Base-by-base conservation (phyloP, 1,140 invertebrate genomes). In the Euura lappo region DNA sequence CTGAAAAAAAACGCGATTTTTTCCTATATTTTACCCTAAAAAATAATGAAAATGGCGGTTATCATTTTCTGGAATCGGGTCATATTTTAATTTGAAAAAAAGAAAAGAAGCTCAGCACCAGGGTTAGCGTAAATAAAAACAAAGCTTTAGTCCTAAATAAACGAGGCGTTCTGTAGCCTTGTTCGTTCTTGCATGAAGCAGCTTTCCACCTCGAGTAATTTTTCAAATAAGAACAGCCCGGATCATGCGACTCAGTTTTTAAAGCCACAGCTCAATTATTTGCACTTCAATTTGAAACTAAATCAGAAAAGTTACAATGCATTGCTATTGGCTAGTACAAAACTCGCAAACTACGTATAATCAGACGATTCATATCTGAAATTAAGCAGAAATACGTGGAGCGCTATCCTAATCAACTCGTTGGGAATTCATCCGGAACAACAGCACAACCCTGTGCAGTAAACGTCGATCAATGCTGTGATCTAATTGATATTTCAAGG, bases 71-170 rank as follows among this genome's bases (percentile, higher is more conserved):
- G 28, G 28, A 28, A 28, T 28, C 28, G 1, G 51, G 51, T 60
- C 51, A 60, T 60, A 60, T 60, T 60, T 60, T 6, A 60, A 60
- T 28, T 28, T 28, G 28, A 28, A 28, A 28, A 28, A 28, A 28
- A 28, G 28, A 28, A 28, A 28, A 28, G 28, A 28, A 28, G 28
- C 28, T 28, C 28, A 28, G 8, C 51, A 60, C 8, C 51, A 8
- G 51, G 51, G 10, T 60, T 60, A 60, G 51, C 51, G 51, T 60
- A 60, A 60, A 60, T 60, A 60, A 60, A 60, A 60, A 60, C 51
- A 60, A 60, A 60, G 51, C 51, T 60, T 60, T n/a, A 6, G 51
- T 28, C 51, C 51, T 11, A 60, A 60, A 60, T 60, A n/a, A 60
- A 60, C 51, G 51, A 11, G 47, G 7, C 47, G 2, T 51, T 2